phyloP scores from a whole-genome alignment of 35 echinoderm and acorn worm species.

The Acanthaster planci region DNA sequence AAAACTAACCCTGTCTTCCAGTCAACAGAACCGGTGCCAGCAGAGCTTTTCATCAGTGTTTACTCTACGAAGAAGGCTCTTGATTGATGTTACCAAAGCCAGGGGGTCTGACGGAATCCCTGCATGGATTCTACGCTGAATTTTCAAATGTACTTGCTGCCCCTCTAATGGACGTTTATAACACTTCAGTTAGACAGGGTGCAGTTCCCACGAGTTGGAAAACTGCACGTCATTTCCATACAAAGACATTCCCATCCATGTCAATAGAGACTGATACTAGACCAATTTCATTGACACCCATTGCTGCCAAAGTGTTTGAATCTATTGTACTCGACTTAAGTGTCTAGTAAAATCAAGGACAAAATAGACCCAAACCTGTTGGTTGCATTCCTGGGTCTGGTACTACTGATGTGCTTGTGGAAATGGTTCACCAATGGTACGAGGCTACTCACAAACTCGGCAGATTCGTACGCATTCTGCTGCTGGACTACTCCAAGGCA shows the following conservation, averaged over 20 bases:
- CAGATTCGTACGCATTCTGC: no score
- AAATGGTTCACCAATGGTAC: background rate
- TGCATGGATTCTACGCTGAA: background rate
- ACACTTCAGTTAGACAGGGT: background rate
- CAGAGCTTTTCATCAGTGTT: background rate
- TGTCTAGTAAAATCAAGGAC: no score
- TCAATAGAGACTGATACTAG: background rate
- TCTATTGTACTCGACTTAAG: no score
- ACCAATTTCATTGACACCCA: background rate
- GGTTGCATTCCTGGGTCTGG: background rate
- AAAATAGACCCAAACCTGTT: background rate
- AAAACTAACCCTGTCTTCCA: background rate
- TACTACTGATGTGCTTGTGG: no score
- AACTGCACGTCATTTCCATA: background rate
- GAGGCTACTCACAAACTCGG: background rate
- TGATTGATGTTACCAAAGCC: background rate
- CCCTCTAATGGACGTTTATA: background rate
- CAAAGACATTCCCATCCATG: background rate
- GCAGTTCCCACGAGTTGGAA: background rate
- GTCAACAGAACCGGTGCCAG: background rate
- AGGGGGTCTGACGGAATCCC: background rate
- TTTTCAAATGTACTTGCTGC: background rate
- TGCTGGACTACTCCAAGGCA: no score
- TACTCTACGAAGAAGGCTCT: background rate
- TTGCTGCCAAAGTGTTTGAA: no score